Percentiles rank a stretch among this genome's conserved stretches.
Conservation (phyloP, 2,113 vertebrate genomes). For the Oreocharis arfaki region DNA sequence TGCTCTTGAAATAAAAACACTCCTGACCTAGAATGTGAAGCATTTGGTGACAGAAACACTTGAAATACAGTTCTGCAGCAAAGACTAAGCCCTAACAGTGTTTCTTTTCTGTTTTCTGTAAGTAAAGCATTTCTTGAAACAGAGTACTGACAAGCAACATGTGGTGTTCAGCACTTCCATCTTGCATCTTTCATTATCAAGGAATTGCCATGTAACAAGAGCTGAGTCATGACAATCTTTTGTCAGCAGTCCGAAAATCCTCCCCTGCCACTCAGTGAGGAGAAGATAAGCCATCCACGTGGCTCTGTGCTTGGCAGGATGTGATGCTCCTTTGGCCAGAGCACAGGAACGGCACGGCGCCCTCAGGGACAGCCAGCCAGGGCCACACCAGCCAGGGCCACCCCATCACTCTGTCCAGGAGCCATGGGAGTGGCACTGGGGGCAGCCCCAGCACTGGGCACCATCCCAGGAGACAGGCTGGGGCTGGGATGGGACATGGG, state of each 20-base stretch:
- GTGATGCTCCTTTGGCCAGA: not conserved
- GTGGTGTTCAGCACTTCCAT: not conserved
- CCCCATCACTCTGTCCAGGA: not conserved
- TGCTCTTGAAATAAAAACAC: not conserved
- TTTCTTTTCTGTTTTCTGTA: not conserved
- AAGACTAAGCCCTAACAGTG: not conserved
- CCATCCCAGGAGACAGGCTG: not conserved
- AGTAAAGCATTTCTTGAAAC: not conserved
- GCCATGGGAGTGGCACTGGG: not conserved
- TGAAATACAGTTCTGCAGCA: not conserved
- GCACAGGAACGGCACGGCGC: not conserved
- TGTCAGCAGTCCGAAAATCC: not conserved
- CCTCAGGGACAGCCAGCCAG: not conserved
- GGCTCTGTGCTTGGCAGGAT: not conserved
- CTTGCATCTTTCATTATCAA: not conserved
- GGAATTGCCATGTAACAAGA: not conserved
- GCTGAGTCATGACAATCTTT: not conserved
- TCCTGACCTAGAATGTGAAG: not conserved
- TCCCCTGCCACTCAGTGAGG: not conserved
- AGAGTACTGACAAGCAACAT: rapidly evolving
- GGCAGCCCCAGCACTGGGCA: not conserved
- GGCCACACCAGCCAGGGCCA: not conserved
- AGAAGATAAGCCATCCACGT: not conserved
- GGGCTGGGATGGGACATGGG: not conserved
- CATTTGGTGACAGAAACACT: not conserved